Evolutionary conservation across 1,140 invertebrate species (phyloP), one percentile per base, ranked within the genome.

Genomic region (Caenorhabditis latens): DNA sequence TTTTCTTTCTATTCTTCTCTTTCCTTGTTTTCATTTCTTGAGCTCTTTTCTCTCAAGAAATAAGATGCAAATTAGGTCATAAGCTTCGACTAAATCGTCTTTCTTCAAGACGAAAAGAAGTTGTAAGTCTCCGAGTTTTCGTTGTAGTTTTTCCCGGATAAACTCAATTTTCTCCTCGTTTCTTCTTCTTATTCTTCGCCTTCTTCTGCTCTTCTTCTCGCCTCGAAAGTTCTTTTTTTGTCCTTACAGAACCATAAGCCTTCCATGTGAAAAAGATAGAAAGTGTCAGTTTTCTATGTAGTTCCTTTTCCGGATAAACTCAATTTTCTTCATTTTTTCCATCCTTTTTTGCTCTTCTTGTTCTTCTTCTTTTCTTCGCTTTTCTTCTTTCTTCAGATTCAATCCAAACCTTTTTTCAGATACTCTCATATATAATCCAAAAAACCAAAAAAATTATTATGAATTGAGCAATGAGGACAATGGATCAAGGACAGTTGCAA

Each of bases 401-500:
- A 19, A 19, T 58, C n/a, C n/a, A 19, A 11, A 21, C 21, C n/a
- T 63, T 8, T 40, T 21, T 40, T 63, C 32, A 32, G 21, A 63
- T 21, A 21, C 32, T 63, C 61, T 63, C n/a, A 21, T n/a, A 58
- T n/a, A 58, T 58, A 58, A 53, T 53, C 50, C 3, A 53, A 53
- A 53, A 53, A 53, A 53, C 16, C 50, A 53, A 53, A 53, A 21
- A 58, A 58, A 75, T 32, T 46, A 71, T n/a, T 46, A 71, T 50
- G 71, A 79, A 19, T n/a, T 79, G 71, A 50, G 46, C 71, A 79
- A 79, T 79, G 71, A 46, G 46, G 71, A 50, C 71, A 79, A 79
- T 79, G 71, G 71, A 79, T 79, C 71, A 79, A 79, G 71, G 67
- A 75, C 67, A 75, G 42, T 75, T 75, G 67, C 67, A 75, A 75